A percentile compares a stretch with the other conserved stretches of the same genome.
Conservation (phyloP, 2,113 vertebrate species). For the Corythaeola cristata region DNA sequence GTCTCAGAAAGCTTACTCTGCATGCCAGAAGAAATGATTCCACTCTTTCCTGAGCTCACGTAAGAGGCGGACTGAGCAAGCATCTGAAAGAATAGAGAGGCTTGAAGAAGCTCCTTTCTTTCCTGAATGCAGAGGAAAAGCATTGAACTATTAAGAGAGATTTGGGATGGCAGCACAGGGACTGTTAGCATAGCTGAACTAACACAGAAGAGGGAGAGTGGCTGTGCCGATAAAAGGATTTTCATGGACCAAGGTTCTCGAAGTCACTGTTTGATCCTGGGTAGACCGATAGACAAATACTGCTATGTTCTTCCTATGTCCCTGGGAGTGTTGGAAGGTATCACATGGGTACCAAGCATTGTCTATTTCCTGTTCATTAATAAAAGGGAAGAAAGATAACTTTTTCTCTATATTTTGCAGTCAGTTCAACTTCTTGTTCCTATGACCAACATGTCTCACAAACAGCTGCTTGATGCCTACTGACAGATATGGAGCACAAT, state of each 20-base stretch:
- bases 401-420: background rate
- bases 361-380: background rate
- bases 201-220: background rate
- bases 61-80: background rate
- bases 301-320: background rate
- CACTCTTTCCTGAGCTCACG: background rate
- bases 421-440: background rate
- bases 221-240: background rate
- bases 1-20: background rate
- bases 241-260: background rate
- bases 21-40: background rate
- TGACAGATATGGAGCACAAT: too few species aligned
- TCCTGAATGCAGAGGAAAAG: background rate
- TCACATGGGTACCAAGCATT: background rate
- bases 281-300: background rate
- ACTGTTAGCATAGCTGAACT: background rate
- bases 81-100: background rate
- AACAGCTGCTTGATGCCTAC: background rate
- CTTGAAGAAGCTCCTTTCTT: background rate
- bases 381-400: background rate
- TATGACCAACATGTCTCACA: background rate
- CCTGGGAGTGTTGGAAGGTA: background rate
- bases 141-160: background rate
- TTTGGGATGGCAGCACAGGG: background rate
- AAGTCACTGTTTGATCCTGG: background rate